Evolutionary conservation across 53 echinoderm and acorn worm genomes (phyloP).

Genomic region (Stichopus horrens): DNA sequence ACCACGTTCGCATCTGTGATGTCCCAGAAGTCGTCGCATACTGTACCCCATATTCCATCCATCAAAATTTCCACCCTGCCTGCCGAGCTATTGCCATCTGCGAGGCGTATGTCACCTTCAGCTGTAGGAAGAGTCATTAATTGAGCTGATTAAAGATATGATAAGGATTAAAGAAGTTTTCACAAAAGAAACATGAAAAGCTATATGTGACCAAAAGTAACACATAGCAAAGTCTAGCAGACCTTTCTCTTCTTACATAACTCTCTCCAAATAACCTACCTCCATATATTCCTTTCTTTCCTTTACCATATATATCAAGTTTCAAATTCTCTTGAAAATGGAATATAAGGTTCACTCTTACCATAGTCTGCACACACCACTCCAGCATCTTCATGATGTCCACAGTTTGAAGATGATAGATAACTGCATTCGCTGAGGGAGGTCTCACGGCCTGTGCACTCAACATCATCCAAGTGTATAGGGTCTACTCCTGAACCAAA

Average conservation of each 20-base stretch:
- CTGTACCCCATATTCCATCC: conserved; percentile 30
- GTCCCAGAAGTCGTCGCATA: conserved; percentile 41
- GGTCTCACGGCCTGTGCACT: conserved; percentile 53
- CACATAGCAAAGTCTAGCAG: too few species aligned
- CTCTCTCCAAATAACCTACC: too few species aligned
- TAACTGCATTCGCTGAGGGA: conserved; percentile 46
- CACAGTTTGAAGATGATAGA: conserved; percentile 49
- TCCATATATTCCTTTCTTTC: too few species aligned
- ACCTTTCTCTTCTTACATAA: too few species aligned
- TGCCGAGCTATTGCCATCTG: conserved; percentile 2
- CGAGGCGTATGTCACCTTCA: background rate
- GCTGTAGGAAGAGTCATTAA: too few species aligned
- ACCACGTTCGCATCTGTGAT: conserved; percentile 34
- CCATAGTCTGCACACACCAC: too few species aligned
- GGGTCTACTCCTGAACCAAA: conserved; percentile 59
- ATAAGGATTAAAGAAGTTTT: background rate
- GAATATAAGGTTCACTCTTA: too few species aligned
- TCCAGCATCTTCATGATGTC: conserved; percentile 48
- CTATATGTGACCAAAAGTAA: background rate
- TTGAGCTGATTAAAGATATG: background rate
- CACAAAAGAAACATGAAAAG: background rate
- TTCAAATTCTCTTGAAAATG: too few species aligned
- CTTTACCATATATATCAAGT: too few species aligned
- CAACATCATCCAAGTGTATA: conserved; percentile 60
- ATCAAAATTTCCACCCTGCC: conserved; percentile 35